phyloP scores from a whole-genome alignment of 2,113 vertebrate genomes.

The Motacilla alba region DNA sequence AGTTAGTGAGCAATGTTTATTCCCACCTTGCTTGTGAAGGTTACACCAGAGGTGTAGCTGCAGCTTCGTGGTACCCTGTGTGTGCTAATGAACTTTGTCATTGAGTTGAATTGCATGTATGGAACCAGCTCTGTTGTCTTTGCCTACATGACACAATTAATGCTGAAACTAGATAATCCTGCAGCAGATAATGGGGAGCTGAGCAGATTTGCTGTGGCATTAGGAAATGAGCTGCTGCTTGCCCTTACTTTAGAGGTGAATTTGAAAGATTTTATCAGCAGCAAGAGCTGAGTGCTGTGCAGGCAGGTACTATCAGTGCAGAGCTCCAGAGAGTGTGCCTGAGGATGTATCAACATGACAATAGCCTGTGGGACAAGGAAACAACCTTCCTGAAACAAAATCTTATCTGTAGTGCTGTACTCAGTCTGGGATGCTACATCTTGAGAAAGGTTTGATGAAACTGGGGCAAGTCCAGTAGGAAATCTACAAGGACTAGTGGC shows the following conservation, averaged over 20 bases:
- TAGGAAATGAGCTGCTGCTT: slow-evolving; percentile 36
- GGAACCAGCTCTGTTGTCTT: slow-evolving; percentile 20
- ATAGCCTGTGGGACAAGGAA: not conserved
- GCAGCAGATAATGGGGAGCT: slow-evolving; percentile 16
- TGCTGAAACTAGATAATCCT: slow-evolving; percentile 35
- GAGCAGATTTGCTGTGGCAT: slow-evolving; percentile 42
- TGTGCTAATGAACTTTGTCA: not conserved
- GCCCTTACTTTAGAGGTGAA: slow-evolving; percentile 35
- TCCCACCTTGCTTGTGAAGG: not conserved
- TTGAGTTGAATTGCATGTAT: not conserved
- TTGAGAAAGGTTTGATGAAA: not conserved
- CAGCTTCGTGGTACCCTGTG: not conserved
- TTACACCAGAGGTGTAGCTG: not conserved
- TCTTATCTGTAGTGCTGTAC: not conserved
- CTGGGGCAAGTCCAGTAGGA: not conserved
- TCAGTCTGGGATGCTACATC: not conserved
- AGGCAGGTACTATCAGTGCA: not conserved
- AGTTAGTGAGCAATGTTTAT: not conserved
- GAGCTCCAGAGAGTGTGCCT: not conserved
- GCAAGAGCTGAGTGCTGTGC: not conserved
- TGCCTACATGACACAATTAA: slow-evolving; percentile 18
- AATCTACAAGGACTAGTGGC: not conserved
- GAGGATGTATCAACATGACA: not conserved
- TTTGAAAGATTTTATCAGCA: slow-evolving; percentile 17
- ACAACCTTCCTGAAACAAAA: not conserved